phyloP scores from a whole-genome alignment of 2,888 invertebrate species.

The Sesamia inferens region DNA sequence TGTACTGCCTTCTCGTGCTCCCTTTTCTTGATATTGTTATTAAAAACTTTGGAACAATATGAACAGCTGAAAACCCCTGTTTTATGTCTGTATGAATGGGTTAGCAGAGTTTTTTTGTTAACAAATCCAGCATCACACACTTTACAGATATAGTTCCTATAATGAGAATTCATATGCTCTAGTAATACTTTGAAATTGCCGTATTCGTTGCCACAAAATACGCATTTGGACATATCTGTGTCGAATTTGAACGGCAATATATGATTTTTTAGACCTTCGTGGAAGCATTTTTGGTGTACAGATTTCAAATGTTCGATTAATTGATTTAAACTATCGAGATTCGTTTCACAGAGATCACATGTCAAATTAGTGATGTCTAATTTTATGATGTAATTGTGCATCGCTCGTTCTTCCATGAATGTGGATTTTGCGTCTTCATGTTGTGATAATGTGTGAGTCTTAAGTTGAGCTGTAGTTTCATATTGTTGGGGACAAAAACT shows the following conservation, averaged over 20 bases:
- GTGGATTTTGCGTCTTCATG: slow-evolving; percentile 71
- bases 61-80: slow-evolving; percentile 73
- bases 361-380: slow-evolving; percentile 73
- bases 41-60: slow-evolving; percentile 72
- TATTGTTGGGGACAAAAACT: slow-evolving; percentile 77
- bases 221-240: slow-evolving; percentile 60
- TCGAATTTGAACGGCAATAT: slow-evolving; percentile 75
- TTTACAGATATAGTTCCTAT: slow-evolving; percentile 85
- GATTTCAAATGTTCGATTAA: slow-evolving; percentile 68
- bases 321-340: slow-evolving; percentile 60
- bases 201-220: slow-evolving; percentile 65
- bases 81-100: slow-evolving; percentile 77
- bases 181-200: slow-evolving; percentile 75
- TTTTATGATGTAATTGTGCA: slow-evolving; percentile 69
- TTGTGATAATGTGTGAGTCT: slow-evolving; percentile 71
- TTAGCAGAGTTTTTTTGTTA: slow-evolving; percentile 67
- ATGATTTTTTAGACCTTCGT: slow-evolving; percentile 69
- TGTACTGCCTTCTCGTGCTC: slow-evolving; percentile 75
- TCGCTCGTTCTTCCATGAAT: slow-evolving; percentile 72
- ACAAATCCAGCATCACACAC: slow-evolving; percentile 86
- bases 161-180: slow-evolving; percentile 80
- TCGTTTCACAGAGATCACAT: slow-evolving; percentile 70
- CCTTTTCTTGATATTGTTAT: slow-evolving; percentile 70
- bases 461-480: slow-evolving; percentile 72
- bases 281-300: slow-evolving; percentile 65